phyloP scores from a whole-genome alignment of 2,113 vertebrate species.

The Lethenteron reissneri region DNA sequence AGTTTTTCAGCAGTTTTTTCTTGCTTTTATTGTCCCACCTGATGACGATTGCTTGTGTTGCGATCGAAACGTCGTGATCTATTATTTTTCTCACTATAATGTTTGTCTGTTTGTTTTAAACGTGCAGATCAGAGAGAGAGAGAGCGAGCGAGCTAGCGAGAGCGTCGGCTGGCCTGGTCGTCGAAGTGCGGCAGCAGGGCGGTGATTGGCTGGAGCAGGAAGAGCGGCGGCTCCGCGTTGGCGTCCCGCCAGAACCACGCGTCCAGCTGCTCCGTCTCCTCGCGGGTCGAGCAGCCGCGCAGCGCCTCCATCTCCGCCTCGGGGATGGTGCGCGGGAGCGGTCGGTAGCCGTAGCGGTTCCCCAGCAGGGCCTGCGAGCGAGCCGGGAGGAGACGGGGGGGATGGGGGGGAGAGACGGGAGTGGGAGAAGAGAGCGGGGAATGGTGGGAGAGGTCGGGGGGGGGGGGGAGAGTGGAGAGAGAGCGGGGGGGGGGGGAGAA shows the following conservation, averaged over 20 bases:
- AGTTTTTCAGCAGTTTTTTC: no score
- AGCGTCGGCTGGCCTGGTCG: slow-evolving; percentile 10
- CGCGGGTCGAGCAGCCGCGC: slow-evolving; percentile 20
- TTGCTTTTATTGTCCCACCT: no score
- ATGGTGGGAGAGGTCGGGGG: no score
- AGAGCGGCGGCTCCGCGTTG: slow-evolving; percentile 29
- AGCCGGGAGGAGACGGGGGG: neutral
- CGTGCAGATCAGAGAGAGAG: no score
- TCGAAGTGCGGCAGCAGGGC: slow-evolving; percentile 21
- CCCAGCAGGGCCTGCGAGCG: slow-evolving; percentile 35
- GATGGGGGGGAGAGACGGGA: neutral
- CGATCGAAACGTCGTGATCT: no score
- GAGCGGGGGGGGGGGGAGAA: no score
- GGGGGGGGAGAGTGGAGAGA: no score
- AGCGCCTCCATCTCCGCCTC: slow-evolving; percentile 32
- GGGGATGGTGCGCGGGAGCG: slow-evolving; percentile 21
- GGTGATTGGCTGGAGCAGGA: slow-evolving; percentile 33
- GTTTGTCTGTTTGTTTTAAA: no score
- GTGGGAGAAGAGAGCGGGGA: neutral
- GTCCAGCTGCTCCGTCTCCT: slow-evolving; percentile 22
- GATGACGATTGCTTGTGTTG: no score
- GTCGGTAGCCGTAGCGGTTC: slow-evolving; percentile 28
- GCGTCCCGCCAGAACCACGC: slow-evolving; percentile 28
- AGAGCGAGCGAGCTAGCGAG: no score
- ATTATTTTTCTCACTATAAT: no score